Conservation (phyloP, 2,888 invertebrate genomes). For the Pristionchus exspectatus region DNA sequence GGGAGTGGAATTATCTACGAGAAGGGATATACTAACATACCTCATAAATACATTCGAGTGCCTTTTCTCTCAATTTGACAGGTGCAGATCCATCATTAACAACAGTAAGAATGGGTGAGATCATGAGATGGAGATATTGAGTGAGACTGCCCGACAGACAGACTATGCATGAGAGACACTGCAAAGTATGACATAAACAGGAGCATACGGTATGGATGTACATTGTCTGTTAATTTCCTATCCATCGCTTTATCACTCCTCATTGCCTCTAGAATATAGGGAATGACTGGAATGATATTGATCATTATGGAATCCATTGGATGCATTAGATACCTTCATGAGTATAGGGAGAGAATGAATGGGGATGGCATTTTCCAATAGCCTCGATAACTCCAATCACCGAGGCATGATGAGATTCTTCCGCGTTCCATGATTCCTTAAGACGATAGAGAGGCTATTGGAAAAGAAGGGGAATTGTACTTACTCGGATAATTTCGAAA, state of each 20-base stretch:
- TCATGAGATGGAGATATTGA: slow-evolving; percentile 94
- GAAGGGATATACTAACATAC: too few relatives aligned
- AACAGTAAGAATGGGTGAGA: slow-evolving; percentile 94
- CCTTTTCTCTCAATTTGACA: slow-evolving; percentile 58
- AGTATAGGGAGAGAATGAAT: slow-evolving; percentile 91
- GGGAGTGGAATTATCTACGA: too few relatives aligned
- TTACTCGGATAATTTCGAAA: slow-evolving; percentile 89
- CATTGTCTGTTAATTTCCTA: slow-evolving; percentile 85
- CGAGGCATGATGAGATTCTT: slow-evolving; percentile 61
- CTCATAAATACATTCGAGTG: slow-evolving; percentile 56
- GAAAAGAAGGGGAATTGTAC: not conserved
- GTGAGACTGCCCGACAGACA: slow-evolving; percentile 96
- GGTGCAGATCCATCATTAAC: slow-evolving; percentile 88
- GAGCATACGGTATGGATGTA: not conserved
- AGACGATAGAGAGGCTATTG: not conserved
- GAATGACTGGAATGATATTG: slow-evolving; percentile 84
- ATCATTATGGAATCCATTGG: not conserved
- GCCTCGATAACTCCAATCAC: slow-evolving; percentile 72
- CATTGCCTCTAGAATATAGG: slow-evolving; percentile 92
- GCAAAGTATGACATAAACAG: not conserved
- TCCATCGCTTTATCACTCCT: slow-evolving; percentile 88
- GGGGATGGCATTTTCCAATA: slow-evolving; percentile 72
- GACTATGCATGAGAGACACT: slow-evolving; percentile 89
- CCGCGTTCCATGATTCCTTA: slow-evolving; percentile 73
- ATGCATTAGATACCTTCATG: not conserved